These are phyloP conservation scores for Propsilocerus akamusi DNA, from an alignment of 1,140 invertebrate species.

Conservation along the genomic window DNA sequence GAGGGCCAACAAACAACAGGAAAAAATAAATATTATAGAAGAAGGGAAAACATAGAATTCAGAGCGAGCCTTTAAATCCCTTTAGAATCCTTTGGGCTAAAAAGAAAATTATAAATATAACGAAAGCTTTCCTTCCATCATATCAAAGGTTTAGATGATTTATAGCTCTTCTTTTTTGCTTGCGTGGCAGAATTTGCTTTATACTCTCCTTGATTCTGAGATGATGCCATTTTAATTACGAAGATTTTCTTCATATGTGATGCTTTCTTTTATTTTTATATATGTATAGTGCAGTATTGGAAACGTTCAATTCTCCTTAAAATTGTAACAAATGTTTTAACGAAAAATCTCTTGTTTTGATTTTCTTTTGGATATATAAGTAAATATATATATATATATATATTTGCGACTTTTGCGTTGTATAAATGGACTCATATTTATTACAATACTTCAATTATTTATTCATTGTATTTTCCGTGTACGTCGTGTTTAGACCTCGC, in stretches of 20 bases:
- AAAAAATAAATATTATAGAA: not conserved
- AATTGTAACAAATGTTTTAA: too few relatives aligned
- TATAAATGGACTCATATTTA: too few relatives aligned
- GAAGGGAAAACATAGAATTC: too few relatives aligned
- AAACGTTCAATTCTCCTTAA: not conserved
- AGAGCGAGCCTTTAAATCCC: too few relatives aligned
- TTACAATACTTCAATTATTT: conserved; percentile 2
- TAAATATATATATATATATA: too few relatives aligned
- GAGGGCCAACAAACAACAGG: not conserved
- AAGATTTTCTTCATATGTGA: not conserved
- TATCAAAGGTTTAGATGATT: conserved; percentile 3
- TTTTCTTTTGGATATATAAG: too few relatives aligned
- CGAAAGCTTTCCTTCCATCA: conserved; percentile 4
- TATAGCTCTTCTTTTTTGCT: not conserved
- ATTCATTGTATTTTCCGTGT: not conserved
- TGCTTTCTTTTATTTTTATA: not conserved
- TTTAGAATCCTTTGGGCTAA: conserved; percentile 1
- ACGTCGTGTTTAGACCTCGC: too few relatives aligned
- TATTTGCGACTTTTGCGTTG: too few relatives aligned
- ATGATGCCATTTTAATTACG: conserved; percentile 1
- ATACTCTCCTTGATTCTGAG: too few relatives aligned
- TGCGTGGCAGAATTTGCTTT: too few relatives aligned
- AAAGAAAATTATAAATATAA: conserved; percentile 4
- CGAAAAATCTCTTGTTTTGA: too few relatives aligned
- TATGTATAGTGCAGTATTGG: not conserved